Evolutionary conservation across 1,140 invertebrate genomes (phyloP).

Genomic region (Kradibia gibbosae): DNA sequence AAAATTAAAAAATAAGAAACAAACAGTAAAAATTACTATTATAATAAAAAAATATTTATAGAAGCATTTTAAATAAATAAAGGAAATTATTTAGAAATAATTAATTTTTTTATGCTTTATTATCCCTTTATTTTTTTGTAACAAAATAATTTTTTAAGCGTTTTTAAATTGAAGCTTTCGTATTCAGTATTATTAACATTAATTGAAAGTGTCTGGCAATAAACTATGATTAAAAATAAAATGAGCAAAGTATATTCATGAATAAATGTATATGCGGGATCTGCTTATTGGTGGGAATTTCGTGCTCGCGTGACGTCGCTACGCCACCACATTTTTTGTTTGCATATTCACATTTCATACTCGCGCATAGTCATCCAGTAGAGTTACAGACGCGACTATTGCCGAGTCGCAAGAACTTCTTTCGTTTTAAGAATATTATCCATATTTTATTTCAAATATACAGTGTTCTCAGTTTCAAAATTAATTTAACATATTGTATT

Average conservation of each 20-base stretch:
- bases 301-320: slow-evolving; percentile 47
- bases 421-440: neutral
- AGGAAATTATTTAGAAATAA: neutral
- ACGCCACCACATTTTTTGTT: slow-evolving; percentile 53
- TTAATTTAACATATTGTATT: too few relatives aligned
- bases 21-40: too few relatives aligned
- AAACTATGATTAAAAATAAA: slow-evolving; percentile 28
- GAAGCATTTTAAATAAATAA: too few relatives aligned
- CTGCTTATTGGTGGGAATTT: slow-evolving; percentile 50
- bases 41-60: too few relatives aligned
- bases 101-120: neutral
- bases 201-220: slow-evolving; percentile 8
- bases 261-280: slow-evolving; percentile 26
- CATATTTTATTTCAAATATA: neutral
- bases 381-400: slow-evolving; percentile 51
- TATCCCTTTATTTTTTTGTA: neutral
- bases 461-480: too few relatives aligned
- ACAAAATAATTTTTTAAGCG: neutral
- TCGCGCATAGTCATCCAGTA: slow-evolving; percentile 58
- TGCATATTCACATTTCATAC: slow-evolving; percentile 37
- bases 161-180: neutral
- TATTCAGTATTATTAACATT: slow-evolving; percentile 5
- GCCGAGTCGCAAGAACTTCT: neutral
- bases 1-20: too few relatives aligned
- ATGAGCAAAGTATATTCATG: neutral